Conservation (phyloP, 2,888 invertebrate species). For the Sialis lutaria region DNA sequence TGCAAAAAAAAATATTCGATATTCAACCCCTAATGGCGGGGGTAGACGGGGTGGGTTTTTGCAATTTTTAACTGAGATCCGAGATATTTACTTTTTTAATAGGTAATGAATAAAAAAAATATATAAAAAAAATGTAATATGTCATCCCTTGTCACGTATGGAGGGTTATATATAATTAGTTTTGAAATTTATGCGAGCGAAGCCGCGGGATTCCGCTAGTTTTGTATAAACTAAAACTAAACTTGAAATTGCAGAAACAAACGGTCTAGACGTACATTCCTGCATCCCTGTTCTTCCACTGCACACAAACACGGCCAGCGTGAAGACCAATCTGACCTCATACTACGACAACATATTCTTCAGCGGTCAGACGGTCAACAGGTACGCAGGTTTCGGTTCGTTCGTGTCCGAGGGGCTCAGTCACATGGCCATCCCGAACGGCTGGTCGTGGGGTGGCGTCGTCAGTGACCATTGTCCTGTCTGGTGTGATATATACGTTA, state of each 20-base stretch:
- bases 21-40: too few species aligned
- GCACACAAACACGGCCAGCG: not conserved
- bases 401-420: conserved; percentile 52
- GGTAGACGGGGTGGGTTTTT: too few species aligned
- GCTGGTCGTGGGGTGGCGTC: conserved; percentile 69
- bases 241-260: not conserved
- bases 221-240: not conserved
- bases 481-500: conserved; percentile 49
- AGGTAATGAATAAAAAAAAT: too few species aligned
- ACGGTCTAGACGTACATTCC: not conserved
- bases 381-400: conserved; percentile 35
- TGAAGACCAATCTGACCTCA: not conserved
- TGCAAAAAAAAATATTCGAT: too few species aligned
- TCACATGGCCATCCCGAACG: conserved; percentile 64
- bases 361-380: conserved; percentile 15
- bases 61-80: too few species aligned
- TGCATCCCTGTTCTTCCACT: conserved; percentile 1
- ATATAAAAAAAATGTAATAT: too few species aligned
- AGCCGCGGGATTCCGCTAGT: too few species aligned
- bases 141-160: too few species aligned
- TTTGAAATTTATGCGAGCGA: too few species aligned
- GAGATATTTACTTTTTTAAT: too few species aligned
- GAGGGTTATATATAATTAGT: too few species aligned
- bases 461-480: conserved; percentile 58
- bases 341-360: conserved; percentile 15